Evolutionary conservation across 2,113 vertebrate genomes (phyloP), one percentile per base, ranked within the genome.

Genomic region (Microcebus lehilahytsara): DNA sequence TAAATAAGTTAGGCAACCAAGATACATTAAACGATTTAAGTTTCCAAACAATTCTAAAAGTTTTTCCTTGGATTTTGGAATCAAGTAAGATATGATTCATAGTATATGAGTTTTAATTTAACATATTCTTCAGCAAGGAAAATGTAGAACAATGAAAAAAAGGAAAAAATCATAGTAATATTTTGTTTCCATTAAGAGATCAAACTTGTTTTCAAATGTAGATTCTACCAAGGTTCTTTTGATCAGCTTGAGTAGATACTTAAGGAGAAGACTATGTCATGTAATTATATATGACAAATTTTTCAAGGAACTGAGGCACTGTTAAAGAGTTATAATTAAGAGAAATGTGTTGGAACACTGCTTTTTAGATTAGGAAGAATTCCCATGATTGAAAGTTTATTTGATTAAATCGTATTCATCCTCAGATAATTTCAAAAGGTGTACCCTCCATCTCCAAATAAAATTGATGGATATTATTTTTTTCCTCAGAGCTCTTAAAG

Each of bases 381-480:
- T 95, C 62, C 90, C 66, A 93, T 69, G 27, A 80, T 23, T 88
- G 49, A 62, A 95, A 95, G 95, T 2, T 66, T 77, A 77, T 89
- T 85, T 94, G 22, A 71, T 84, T 97, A 87, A 91, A 58, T 89
- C 14, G 49, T 97, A 85, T 16, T 85, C 16, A 64, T 88, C 20
- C 27, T 27, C 9, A 88, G 46, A 87, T 25, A 78, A 72, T 60
- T 93, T 75, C 25, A 46, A 34, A 86, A 79, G 6, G 27, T 64
- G 77, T 93, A 6, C 2, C 3, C 3, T 78, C n/a, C 6, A 13
- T 56, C 17, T 20, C 40, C 56, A 60, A 86, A 84, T 94, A 89
- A 78, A 95, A 83, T 96, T 78, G 89, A 62, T 80, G 3, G 46
- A n/a, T 85, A 13, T 56, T 6, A 51, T 78, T 53, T 80, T 75